Evolutionary conservation across 2,797 vertebrate genomes (phyloP).

Genomic region (Poeciliopsis gracilis): DNA sequence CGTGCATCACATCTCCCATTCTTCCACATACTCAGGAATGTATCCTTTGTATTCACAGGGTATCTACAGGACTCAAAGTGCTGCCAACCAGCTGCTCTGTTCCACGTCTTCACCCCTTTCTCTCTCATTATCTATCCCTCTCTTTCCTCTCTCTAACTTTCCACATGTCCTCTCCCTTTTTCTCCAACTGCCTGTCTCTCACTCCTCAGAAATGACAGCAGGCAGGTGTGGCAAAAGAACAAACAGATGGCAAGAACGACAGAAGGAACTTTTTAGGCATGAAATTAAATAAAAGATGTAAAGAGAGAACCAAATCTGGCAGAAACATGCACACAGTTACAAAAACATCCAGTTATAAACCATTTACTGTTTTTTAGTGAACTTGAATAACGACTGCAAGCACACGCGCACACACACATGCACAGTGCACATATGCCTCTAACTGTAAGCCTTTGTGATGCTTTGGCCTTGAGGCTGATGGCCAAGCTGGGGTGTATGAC

Average conservation of each 20-base stretch:
- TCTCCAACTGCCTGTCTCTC: conserved; percentile 30
- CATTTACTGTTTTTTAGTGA: conserved; percentile 36
- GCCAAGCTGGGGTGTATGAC: conserved; percentile 64
- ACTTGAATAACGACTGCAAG: conserved; percentile 24
- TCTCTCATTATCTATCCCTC: not conserved
- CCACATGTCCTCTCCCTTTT: conserved; percentile 16
- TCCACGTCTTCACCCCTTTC: conserved; percentile 31
- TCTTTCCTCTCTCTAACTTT: conserved; percentile 8
- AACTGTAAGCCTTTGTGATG: conserved; percentile 64
- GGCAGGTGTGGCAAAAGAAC: conserved; percentile 72
- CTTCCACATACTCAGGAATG: conserved; percentile 54
- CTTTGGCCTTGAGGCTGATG: conserved; percentile 68
- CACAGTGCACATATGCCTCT: conserved; percentile 42
- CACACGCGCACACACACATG: conserved; percentile 16
- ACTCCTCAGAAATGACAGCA: conserved; percentile 49
- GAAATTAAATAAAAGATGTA: conserved; percentile 54
- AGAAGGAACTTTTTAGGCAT: conserved; percentile 56
- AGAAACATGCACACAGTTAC: conserved; percentile 8
- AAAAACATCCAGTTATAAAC: not conserved
- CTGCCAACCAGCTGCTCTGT: conserved; percentile 61
- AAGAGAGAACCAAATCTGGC: conserved; percentile 27
- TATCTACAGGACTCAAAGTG: conserved; percentile 56
- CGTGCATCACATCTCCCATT: conserved; percentile 35
- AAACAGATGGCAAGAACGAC: conserved; percentile 78
- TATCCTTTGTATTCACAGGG: conserved; percentile 59